A percentile compares a stretch with the other conserved stretches of the same genome.
These are phyloP conservation scores for Strigamia transsilvanica DNA, from an alignment of 2,888 invertebrate species.

Conservation along the genomic window DNA sequence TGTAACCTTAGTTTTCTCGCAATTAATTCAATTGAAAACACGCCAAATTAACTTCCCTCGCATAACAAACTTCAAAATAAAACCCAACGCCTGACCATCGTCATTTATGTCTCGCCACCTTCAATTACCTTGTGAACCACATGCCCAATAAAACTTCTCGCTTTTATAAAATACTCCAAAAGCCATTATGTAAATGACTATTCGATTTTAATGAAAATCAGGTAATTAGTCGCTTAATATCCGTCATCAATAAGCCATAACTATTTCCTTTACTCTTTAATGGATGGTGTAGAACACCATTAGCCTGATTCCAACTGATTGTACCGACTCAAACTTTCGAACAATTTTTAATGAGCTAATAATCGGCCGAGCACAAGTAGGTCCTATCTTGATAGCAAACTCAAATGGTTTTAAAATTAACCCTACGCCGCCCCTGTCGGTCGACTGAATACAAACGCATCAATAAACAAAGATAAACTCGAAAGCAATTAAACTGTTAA, in stretches of 20 bases:
- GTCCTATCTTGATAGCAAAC: constrained; percentile 16
- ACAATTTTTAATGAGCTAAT: constrained; percentile 36
- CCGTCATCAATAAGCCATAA: constrained; percentile 35
- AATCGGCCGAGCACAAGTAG: neutral
- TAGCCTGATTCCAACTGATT: constrained; percentile 28
- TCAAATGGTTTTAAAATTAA: constrained; percentile 33
- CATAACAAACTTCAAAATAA: constrained; percentile 2
- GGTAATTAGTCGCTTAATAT: constrained; percentile 30
- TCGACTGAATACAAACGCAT: constrained; percentile 31
- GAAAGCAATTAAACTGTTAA: constrained; percentile 34
- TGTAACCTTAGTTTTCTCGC: constrained; percentile 25
- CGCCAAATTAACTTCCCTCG: neutral
- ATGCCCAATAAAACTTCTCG: constrained; percentile 15
- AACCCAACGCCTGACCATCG: constrained; percentile 17
- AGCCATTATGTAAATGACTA: constrained; percentile 31
- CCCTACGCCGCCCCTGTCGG: constrained; percentile 7
- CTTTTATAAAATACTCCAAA: neutral
- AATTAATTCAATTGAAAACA: constrained; percentile 38
- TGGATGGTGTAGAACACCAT: constrained; percentile 21
- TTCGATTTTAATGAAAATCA: constrained; percentile 34
- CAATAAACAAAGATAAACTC: constrained; percentile 38
- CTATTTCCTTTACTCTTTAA: constrained; percentile 32
- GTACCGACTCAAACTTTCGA: neutral
- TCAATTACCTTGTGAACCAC: neutral
- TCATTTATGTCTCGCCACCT: constrained; percentile 24